phyloP scores from a whole-genome alignment of 2,113 vertebrate species.

The Oxyruncus cristatus region DNA sequence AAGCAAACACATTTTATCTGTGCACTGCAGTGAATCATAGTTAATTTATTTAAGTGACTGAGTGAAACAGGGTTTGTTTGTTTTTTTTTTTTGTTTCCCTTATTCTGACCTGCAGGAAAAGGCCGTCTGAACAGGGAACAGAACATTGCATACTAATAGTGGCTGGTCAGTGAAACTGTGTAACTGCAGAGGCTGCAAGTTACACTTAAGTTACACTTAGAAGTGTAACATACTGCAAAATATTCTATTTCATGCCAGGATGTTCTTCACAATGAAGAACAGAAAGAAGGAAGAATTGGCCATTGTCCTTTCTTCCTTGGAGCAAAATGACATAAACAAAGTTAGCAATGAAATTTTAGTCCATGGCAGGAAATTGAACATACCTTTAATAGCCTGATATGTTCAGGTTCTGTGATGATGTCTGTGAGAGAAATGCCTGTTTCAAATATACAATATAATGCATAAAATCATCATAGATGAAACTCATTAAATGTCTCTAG shows the following conservation, averaged over 20 bases:
- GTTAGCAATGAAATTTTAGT: not conserved
- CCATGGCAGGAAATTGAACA: not conserved
- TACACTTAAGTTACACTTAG: not conserved
- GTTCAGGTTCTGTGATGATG: not conserved
- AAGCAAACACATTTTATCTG: not conserved
- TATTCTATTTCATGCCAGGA: not conserved
- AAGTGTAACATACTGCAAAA: not conserved
- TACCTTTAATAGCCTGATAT: not conserved
- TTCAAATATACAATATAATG: not conserved
- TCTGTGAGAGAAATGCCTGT: not conserved
- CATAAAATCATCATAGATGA: not conserved
- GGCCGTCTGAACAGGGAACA: not conserved
- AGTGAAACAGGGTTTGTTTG: not conserved
- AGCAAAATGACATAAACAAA: not conserved
- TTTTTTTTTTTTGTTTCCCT: not conserved
- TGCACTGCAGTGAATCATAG: not conserved
- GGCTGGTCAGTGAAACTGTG: not conserved
- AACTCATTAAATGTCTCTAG: not conserved
- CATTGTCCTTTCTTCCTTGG: not conserved
- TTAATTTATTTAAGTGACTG: not conserved
- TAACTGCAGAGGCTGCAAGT: not conserved
- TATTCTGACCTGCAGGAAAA: not conserved
- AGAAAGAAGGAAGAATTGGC: not conserved
- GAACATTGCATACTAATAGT: fast-evolving
- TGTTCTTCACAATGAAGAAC: not conserved